Evolutionary conservation across 2,797 vertebrate genomes (phyloP).

Genomic region (Acanthurus leucopareius): DNA sequence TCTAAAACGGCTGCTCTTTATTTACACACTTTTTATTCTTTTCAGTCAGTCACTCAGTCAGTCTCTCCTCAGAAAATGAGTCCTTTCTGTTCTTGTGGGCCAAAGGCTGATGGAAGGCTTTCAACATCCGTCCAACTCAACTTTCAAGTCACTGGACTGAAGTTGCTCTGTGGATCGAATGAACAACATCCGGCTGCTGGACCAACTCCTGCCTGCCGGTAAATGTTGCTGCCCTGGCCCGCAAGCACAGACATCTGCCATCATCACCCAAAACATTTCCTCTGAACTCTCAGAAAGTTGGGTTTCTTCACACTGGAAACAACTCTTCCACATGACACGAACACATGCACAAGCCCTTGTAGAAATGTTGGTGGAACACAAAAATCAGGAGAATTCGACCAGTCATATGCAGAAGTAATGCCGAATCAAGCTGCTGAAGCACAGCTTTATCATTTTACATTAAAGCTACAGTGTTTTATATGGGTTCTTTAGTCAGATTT

Average conservation of each 20-base stretch:
- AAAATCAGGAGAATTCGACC: slow-evolving; percentile 40
- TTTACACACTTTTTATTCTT: slow-evolving; percentile 81
- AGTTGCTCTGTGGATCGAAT: slow-evolving; percentile 54
- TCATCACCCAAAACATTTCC: slow-evolving; percentile 62
- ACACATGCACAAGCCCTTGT: slow-evolving; percentile 70
- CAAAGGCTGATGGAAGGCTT: slow-evolving; percentile 62
- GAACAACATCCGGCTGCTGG: slow-evolving; percentile 62
- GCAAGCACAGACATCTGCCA: slow-evolving; percentile 78
- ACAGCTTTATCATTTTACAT: slow-evolving; percentile 40
- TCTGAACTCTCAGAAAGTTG: slow-evolving; percentile 46
- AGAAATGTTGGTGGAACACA: slow-evolving; percentile 71
- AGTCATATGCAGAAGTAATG: slow-evolving; percentile 43
- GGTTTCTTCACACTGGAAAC: slow-evolving; percentile 56
- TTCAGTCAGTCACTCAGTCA: slow-evolving; percentile 71
- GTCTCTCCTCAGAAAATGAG: slow-evolving; percentile 68
- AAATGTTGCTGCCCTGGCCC: slow-evolving; percentile 68
- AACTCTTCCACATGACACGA: slow-evolving; percentile 60
- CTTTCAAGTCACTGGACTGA: slow-evolving; percentile 57
- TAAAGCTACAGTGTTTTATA: slow-evolving; percentile 53
- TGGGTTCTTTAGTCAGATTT: slow-evolving; percentile 63
- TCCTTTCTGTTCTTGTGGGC: slow-evolving; percentile 73
- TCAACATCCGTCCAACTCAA: slow-evolving; percentile 63
- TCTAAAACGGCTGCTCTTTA: slow-evolving; percentile 86
- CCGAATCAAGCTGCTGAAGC: slow-evolving; percentile 54
- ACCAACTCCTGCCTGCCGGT: slow-evolving; percentile 58